phyloP scores from a whole-genome alignment of 1,140 invertebrate genomes.

The Drosophila willistoni region DNA sequence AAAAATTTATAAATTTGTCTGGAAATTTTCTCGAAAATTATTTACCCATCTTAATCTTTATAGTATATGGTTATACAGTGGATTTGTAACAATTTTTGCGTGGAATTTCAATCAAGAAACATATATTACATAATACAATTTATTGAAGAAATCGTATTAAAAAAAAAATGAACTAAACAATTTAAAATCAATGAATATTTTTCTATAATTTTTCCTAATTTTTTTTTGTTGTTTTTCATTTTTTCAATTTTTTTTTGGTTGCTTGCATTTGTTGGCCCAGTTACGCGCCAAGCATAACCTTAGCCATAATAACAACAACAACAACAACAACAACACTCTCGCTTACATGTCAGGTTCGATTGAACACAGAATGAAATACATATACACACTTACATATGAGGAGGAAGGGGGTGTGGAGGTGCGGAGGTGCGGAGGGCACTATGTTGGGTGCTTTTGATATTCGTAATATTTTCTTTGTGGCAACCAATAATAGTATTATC shows the following conservation, averaged over 20 bases:
- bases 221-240: conserved; percentile 6
- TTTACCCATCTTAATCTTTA: too few species aligned
- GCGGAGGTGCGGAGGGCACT: too few species aligned
- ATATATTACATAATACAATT: conserved; percentile 25
- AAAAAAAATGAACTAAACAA: conserved; percentile 35
- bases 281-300: conserved; percentile 55
- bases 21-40: too few species aligned
- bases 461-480: conserved; percentile 3
- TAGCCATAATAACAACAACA: conserved; percentile 45
- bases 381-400: too few species aligned
- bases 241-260: conserved; percentile 19
- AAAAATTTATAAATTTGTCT: too few species aligned
- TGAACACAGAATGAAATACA: conserved; percentile 69
- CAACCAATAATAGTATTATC: neutral
- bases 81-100: conserved; percentile 4
- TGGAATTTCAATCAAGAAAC: conserved; percentile 46
- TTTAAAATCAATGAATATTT: conserved; percentile 75
- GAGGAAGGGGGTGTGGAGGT: neutral
- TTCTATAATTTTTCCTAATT: conserved; percentile 61
- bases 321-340: conserved; percentile 42
- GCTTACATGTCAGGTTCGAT: conserved; percentile 66
- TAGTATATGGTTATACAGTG: too few species aligned
- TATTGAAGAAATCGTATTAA: conserved; percentile 1
- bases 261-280: conserved; percentile 40
- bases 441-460: conserved; percentile 27